Conservation (phyloP, 92 coral and sea anemone species). For the Scolanthus callimorphus region DNA sequence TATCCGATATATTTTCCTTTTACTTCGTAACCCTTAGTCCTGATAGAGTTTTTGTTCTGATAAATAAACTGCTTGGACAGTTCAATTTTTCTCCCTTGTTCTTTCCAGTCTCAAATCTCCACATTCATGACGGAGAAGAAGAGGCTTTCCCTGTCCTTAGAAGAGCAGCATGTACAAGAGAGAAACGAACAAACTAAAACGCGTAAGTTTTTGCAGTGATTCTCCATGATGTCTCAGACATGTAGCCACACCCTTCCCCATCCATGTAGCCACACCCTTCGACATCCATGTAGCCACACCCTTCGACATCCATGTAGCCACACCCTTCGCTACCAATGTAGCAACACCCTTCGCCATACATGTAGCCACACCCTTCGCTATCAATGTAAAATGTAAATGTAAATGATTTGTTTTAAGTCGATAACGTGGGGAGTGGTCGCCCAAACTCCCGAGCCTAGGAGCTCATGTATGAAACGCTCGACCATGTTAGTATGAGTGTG, state of each 20-base stretch:
- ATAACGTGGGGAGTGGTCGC: too few relatives aligned
- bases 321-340: neutral
- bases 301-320: neutral
- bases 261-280: neutral
- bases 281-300: neutral
- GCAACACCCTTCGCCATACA: neutral
- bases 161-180: constrained; percentile 92
- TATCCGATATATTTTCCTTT: too few relatives aligned
- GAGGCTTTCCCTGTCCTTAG: constrained; percentile 84
- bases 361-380: neutral
- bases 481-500: too few relatives aligned
- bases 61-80: too few relatives aligned
- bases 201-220: constrained; percentile 25
- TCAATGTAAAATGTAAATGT: too few relatives aligned
- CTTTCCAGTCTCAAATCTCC: constrained; percentile 76
- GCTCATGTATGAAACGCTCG: too few relatives aligned
- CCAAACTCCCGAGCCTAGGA: too few relatives aligned
- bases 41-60: too few relatives aligned
- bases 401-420: too few relatives aligned
- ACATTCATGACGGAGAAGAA: constrained; percentile 93
- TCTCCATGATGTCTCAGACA: too few relatives aligned
- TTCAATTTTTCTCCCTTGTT: too few relatives aligned
- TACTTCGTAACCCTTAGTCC: too few relatives aligned
- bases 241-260: neutral
- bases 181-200: constrained; percentile 89